Evolutionary conservation across 2,797 vertebrate genomes (phyloP).

Genomic region (Uromys caudimaculatus): DNA sequence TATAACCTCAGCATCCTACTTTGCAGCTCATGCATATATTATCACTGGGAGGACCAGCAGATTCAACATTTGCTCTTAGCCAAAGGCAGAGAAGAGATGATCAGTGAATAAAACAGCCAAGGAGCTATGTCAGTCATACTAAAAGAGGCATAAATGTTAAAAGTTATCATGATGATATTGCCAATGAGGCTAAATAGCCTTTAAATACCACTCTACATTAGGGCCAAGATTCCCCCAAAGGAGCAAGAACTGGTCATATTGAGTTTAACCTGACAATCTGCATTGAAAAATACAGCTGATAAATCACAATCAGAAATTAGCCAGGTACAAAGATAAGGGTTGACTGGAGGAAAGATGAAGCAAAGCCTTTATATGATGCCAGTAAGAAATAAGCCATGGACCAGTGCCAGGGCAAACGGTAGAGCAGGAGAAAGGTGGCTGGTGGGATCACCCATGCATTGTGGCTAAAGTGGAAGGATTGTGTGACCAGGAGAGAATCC

Average conservation of each 20-base stretch:
- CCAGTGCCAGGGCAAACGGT: background rate
- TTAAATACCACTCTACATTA: conserved; percentile 36
- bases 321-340: conserved; percentile 3
- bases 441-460: background rate
- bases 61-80: background rate
- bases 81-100: background rate
- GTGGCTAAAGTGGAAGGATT: background rate
- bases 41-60: background rate
- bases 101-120: background rate
- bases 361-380: background rate
- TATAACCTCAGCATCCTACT: background rate
- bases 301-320: conserved; percentile 38
- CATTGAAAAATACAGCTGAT: background rate
- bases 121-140: background rate
- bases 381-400: background rate
- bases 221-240: conserved; percentile 23
- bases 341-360: background rate
- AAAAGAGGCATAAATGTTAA: background rate
- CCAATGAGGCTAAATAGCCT: background rate
- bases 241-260: background rate
- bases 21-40: background rate
- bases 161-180: background rate
- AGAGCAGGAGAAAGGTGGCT: background rate
- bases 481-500: background rate
- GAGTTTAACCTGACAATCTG: conserved; percentile 9